These are phyloP conservation scores for Allolobophora icterica DNA, from an alignment of 2,888 invertebrate genomes.

Conservation along the genomic window DNA sequence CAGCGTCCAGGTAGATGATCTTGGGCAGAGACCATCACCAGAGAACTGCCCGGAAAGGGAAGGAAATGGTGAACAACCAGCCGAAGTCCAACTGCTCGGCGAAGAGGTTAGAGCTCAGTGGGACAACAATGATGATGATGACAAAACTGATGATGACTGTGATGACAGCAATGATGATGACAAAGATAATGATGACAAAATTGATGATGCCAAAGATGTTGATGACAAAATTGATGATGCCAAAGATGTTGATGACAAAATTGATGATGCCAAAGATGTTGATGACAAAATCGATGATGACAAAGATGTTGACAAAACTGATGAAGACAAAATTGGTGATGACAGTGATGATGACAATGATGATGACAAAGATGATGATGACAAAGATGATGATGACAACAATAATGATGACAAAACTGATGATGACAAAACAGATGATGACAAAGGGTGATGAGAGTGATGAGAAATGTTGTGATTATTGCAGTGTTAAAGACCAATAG, in stretches of 20 bases:
- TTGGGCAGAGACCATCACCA: too few relatives aligned
- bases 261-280: too few relatives aligned
- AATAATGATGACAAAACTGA: too few relatives aligned
- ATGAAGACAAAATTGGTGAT: conserved; percentile 35
- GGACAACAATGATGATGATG: conserved; percentile 30
- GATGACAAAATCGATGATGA: too few relatives aligned
- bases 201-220: neutral
- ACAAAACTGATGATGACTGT: conserved; percentile 38
- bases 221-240: too few relatives aligned
- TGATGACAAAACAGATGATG: too few relatives aligned
- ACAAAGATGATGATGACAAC: too few relatives aligned
- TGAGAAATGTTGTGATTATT: too few relatives aligned
- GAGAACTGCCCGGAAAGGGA: neutral
- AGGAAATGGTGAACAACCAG: neutral
- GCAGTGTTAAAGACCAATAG: too few relatives aligned
- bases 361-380: too few relatives aligned
- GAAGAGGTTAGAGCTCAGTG: neutral
- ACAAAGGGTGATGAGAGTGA: too few relatives aligned
- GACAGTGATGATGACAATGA: neutral
- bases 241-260: too few relatives aligned
- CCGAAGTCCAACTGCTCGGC: neutral
- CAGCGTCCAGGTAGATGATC: neutral
- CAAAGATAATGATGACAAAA: conserved; percentile 37
- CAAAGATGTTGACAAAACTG: conserved; percentile 31
- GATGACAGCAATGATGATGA: conserved; percentile 38